phyloP scores from a whole-genome alignment of 2,888 invertebrate genomes.

The Ophioninae sp. region DNA sequence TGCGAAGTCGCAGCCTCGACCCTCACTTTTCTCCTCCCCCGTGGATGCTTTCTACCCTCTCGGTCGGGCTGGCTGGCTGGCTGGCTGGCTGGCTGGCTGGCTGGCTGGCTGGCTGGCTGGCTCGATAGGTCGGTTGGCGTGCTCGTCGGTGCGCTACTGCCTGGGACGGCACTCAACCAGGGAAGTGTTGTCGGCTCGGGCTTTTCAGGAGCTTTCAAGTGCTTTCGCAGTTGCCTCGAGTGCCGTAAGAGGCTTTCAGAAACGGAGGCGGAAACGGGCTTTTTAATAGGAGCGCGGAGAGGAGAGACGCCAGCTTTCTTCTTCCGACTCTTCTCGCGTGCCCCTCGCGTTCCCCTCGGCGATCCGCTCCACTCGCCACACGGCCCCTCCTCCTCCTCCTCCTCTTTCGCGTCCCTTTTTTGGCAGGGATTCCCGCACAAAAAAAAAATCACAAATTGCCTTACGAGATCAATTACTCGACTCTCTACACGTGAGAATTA shows the following conservation, averaged over 20 bases:
- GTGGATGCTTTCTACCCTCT: constrained; percentile 37
- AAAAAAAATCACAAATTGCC: constrained; percentile 6
- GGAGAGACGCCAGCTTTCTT: constrained; percentile 73
- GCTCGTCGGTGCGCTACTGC: constrained; percentile 57
- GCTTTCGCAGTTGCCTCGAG: constrained; percentile 81
- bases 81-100: constrained; percentile 12
- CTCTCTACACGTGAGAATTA: constrained; percentile 36
- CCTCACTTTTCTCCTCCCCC: constrained; percentile 34
- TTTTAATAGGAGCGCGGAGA: constrained; percentile 79
- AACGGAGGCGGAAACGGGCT: constrained; percentile 81
- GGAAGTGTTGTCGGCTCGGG: constrained; percentile 80
- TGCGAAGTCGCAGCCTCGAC: constrained; percentile 74
- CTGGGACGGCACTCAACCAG: constrained; percentile 80
- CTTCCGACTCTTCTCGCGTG: constrained; percentile 54
- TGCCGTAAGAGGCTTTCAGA: constrained; percentile 81
- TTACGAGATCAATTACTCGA: constrained; percentile 55
- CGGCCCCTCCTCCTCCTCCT: constrained; percentile 40
- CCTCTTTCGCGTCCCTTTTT: constrained; percentile 43
- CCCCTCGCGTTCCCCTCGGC: constrained; percentile 14
- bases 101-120: constrained; percentile 14
- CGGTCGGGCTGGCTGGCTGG: constrained; percentile 35
- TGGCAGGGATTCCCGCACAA: constrained; percentile 7
- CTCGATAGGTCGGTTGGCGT: constrained; percentile 37
- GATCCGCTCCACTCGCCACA: background rate
- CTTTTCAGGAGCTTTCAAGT: constrained; percentile 81